Conservation (phyloP, 2,797 vertebrate genomes). For the Myripristis murdjan region DNA sequence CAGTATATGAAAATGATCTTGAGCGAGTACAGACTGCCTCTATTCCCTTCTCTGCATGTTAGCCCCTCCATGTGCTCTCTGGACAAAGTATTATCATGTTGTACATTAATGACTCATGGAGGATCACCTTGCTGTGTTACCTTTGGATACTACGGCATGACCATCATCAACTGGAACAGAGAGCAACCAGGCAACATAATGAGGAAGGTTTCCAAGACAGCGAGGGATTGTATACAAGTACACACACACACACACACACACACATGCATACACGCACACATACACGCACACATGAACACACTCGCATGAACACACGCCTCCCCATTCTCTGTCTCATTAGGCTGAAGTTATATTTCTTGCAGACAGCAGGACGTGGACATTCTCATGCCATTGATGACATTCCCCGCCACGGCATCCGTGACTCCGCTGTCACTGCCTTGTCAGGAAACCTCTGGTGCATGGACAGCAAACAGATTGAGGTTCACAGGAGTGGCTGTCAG, state of each 20-base stretch:
- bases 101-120: constrained; percentile 7
- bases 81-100: not conserved
- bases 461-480: constrained; percentile 60
- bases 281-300: too few species aligned
- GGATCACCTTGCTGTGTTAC: not conserved
- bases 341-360: constrained; percentile 52
- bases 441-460: constrained; percentile 58
- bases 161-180: constrained; percentile 27
- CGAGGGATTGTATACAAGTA: constrained; percentile 25
- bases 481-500: constrained; percentile 64
- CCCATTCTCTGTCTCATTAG: constrained; percentile 45
- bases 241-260: constrained; percentile 15
- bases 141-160: constrained; percentile 6
- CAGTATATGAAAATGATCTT: too few species aligned
- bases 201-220: constrained; percentile 28
- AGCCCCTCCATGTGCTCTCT: not conserved
- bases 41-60: too few species aligned
- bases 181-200: constrained; percentile 40
- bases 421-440: constrained; percentile 51
- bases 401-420: constrained; percentile 31
- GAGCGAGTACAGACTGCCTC: too few species aligned
- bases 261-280: constrained; percentile 21
- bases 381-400: constrained; percentile 55
- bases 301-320: not conserved
- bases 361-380: constrained; percentile 56